Evolutionary conservation across 2,797 vertebrate genomes (phyloP), one percentile per base, ranked within the genome.

Genomic region (Lagocephalus sceleratus): DNA sequence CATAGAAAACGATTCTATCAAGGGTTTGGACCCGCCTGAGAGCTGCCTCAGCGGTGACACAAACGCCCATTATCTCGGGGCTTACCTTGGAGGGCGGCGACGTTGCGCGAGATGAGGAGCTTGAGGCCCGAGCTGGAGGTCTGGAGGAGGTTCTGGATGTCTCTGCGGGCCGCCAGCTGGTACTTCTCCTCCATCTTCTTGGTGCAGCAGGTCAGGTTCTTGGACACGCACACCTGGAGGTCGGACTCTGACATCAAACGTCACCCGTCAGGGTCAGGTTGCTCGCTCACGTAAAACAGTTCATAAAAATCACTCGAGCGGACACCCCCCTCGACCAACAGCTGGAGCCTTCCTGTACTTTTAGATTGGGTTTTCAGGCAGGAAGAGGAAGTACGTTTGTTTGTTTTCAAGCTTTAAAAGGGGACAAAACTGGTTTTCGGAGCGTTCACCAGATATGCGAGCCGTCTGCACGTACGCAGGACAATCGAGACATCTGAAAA

Each of bases 31-130:
- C n/a, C n/a, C n/a, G n/a, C n/a, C n/a, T n/a, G n/a, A n/a, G n/a
- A n/a, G n/a, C n/a, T n/a, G n/a, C n/a, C n/a, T n/a, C 23, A 25
- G 23, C 23, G 7, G 12, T 12, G 14, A 35, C 58, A 74, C 73
- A 74, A 60, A 60, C 73, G 68, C 56, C 60, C 32, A 12, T 35
- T 6, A 12, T 35, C 7, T 6, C 32, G 32, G 32, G 32, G 40
- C 54, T 82, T 88, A 96, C 95, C 95, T 90, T 96, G 95, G 88
- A 95, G 94, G 65, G 86, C 76, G 14, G 92, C 94, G 61, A 94
- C 90, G 54, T 93, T 93, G 55, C 1, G 88, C 4, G 91, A 92
- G 73, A 95, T 90, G 53, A 95, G 90, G 60, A 92, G 79, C 74
- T 94, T 95, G 16, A 96, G 78, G 0, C 79, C 57, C 54, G 91